Evolutionary conservation across 1,140 invertebrate species (phyloP).

Genomic region (Meloidogyne hapla): DNA sequence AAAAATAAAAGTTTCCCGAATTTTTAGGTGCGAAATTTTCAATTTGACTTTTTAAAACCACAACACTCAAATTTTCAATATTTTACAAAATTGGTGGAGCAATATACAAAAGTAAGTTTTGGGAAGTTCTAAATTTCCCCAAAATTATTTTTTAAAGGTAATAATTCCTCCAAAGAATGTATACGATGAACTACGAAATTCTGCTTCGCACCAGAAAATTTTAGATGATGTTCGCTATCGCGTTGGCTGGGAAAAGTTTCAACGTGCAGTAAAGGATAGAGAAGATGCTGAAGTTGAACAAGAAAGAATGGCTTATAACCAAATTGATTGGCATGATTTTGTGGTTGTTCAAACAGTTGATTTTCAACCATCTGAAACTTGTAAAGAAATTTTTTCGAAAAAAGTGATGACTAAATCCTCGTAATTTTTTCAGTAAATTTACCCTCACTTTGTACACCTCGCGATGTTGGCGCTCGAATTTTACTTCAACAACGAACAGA

Average conservation of each 20-base stretch:
- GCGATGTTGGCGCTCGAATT: slow-evolving; percentile 60
- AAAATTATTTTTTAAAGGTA: slow-evolving; percentile 66
- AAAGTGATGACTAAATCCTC: background rate
- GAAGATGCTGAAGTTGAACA: slow-evolving; percentile 91
- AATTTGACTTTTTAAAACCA: slow-evolving; percentile 96
- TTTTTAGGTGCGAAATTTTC: slow-evolving; percentile 81
- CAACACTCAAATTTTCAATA: slow-evolving; percentile 98
- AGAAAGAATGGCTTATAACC: slow-evolving; percentile 91
- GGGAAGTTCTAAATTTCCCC: background rate
- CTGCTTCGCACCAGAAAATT: slow-evolving; percentile 67
- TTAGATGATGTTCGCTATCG: slow-evolving; percentile 88
- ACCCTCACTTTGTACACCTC: slow-evolving; percentile 57
- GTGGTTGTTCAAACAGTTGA: slow-evolving; percentile 99
- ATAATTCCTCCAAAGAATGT: slow-evolving; percentile 54
- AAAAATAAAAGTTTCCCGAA: no score
- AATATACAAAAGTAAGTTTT: slow-evolving; percentile 83
- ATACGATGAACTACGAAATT: slow-evolving; percentile 46
- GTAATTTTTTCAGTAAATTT: slow-evolving; percentile 49
- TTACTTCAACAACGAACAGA: slow-evolving; percentile 56
- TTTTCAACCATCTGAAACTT: slow-evolving; percentile 91
- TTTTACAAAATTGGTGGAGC: slow-evolving; percentile 94
- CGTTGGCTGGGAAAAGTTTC: slow-evolving; percentile 91
- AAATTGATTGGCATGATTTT: slow-evolving; percentile 99
- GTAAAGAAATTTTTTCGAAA: slow-evolving; percentile 68
- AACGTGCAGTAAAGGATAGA: slow-evolving; percentile 72